Percentiles rank a stretch among this genome's conserved stretches.
These are phyloP conservation scores for Anorthoa munda DNA, from an alignment of 2,888 invertebrate genomes.

Conservation along the genomic window DNA sequence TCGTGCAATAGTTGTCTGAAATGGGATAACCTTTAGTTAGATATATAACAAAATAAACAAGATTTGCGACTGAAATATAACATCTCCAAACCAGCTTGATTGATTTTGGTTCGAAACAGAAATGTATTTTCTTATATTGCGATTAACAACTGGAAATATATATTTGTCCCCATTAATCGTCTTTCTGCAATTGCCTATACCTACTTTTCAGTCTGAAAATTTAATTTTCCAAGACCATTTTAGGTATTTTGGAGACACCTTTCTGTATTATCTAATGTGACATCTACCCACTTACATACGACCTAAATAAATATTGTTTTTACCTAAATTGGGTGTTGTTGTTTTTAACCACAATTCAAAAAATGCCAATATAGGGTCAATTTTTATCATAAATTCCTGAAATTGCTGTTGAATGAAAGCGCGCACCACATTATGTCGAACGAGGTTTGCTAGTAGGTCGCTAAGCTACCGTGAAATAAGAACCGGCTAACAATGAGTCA, in stretches of 20 bases:
- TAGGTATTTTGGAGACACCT: not conserved
- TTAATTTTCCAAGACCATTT: not conserved
- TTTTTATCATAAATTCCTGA: not conserved
- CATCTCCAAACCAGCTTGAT: not conserved
- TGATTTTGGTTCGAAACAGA: not conserved
- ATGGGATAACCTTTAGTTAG: not conserved
- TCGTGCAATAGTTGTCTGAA: not conserved
- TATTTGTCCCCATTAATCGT: not conserved
- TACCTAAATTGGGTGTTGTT: conserved; percentile 1
- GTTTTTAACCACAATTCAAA: conserved; percentile 18
- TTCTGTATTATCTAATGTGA: not conserved
- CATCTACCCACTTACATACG: not conserved
- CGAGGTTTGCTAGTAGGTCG: conserved; percentile 64
- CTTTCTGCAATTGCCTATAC: not conserved
- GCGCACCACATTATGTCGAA: conserved; percentile 65
- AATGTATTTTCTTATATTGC: not conserved
- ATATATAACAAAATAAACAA: not conserved
- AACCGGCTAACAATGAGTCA: conserved; percentile 80
- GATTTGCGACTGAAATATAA: not conserved
- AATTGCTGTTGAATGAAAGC: conserved; percentile 24
- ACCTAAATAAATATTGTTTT: conserved; percentile 22
- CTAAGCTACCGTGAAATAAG: conserved; percentile 88
- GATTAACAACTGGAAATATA: not conserved
- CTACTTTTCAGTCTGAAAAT: not conserved
- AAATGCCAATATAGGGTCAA: not conserved